Base-by-base conservation (phyloP, 2,888 invertebrate genomes). In the Tromatobia lineatoria region DNA sequence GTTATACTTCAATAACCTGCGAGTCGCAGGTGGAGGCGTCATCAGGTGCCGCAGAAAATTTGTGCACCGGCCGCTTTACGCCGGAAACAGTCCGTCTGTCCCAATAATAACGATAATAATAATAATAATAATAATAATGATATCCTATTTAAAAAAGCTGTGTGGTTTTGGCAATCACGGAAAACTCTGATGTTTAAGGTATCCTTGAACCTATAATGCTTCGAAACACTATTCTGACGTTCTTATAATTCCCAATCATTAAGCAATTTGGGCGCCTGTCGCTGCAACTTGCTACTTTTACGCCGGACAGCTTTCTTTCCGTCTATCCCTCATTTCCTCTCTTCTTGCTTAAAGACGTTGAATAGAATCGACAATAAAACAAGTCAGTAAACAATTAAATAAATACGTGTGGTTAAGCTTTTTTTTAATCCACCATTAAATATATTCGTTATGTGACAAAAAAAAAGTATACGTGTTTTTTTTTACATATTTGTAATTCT, bases 21-120 rank as follows among this genome's bases (percentile, higher is more conserved):
- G n/a, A 59, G 59, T 23, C 34, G 54, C 70, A 70, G 54, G 52
- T 70, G 52, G 8, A 69, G 50, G 1, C 34, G 20, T 52, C n/a
- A 70, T 69, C 69, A 69, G 69, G 69, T 69, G 67, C 29, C 15
- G n/a, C 50, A 25, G 29, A 69, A 69, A 69, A 69, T 20, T 70
- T 13, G 38, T 69, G 66, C 70, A 38, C 15, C 70, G 20, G 70
- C 7, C 70, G 52, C 38, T 34, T 34, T 34, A 8, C 18, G 20
- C 70, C 54, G 52, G 70, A 54, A 34, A 54, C n/a, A 38, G 23
- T 18, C 45, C 8, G 42, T 11, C 15, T 45, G 66, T 66, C 52
- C 34, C 69, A 29, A 54, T 52, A 18, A 70, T 70, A 20, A 70
- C 20, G 20, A 70, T 38, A 54, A 29, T 59, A 25, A 57, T 59